Percentiles rank a stretch among this genome's conserved stretches.
Conservation (phyloP, 2,113 vertebrate genomes). For the Catharus fuscescens region DNA sequence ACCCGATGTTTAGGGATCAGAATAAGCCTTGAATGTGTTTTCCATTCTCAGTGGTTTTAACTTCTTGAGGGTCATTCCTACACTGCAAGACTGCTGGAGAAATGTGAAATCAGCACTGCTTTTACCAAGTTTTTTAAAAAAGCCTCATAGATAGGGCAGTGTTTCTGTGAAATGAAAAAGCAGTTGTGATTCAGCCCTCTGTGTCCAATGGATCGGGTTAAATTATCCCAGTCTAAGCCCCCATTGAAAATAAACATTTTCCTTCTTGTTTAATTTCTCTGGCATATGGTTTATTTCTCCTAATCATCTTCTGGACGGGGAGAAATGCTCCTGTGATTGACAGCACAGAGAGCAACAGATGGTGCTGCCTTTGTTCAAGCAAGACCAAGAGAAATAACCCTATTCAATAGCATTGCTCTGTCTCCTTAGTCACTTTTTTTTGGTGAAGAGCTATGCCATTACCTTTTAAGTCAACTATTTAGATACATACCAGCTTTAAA, state of each 20-base stretch:
- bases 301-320: neutral
- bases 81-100: neutral
- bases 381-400: neutral
- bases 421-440: neutral
- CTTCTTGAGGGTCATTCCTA: neutral
- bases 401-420: neutral
- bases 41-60: neutral
- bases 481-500: neutral
- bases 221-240: neutral
- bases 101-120: neutral
- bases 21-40: constrained; percentile 8
- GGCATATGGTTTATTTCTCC: neutral
- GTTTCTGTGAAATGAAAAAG: constrained; percentile 14
- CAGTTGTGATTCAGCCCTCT: neutral
- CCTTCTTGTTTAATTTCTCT: neutral
- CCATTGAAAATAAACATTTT: constrained; percentile 16
- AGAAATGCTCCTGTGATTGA: neutral
- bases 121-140: neutral
- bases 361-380: constrained; percentile 3
- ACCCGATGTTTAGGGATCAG: neutral
- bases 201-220: neutral
- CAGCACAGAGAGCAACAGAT: constrained; percentile 26
- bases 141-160: neutral
- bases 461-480: neutral
- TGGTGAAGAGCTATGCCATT: neutral